Conservation (phyloP, 2,797 vertebrate species). For the Ceyx erithaca region DNA sequence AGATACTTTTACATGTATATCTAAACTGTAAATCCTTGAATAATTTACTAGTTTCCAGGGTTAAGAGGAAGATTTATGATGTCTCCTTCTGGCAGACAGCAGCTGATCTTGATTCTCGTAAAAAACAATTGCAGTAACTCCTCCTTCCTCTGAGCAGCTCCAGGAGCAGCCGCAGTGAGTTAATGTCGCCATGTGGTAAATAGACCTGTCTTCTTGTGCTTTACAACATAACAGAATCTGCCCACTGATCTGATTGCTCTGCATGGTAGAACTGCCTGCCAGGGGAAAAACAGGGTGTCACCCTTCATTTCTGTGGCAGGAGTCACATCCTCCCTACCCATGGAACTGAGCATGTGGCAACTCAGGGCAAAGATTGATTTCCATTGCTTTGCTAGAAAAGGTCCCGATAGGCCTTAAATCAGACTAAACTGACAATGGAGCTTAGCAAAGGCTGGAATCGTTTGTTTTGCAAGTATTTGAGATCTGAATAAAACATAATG, state of each 20-base stretch:
- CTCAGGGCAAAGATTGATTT: neutral
- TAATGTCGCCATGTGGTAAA: neutral
- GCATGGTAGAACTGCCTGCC: neutral
- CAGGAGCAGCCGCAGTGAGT: neutral
- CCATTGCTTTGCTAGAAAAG: conserved; percentile 11
- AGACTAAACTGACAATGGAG: neutral
- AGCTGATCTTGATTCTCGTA: conserved; percentile 39
- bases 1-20: conserved; percentile 12
- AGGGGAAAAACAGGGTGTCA: neutral
- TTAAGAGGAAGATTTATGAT: conserved; percentile 65
- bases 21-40: conserved; percentile 44
- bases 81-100: conserved; percentile 36
- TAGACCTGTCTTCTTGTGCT: neutral
- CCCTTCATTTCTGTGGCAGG: neutral
- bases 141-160: neutral
- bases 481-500: conserved; percentile 62
- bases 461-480: conserved; percentile 60
- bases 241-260: neutral
- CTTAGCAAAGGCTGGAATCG: neutral
- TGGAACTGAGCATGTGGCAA: neutral
- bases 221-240: neutral
- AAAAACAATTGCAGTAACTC: conserved; percentile 18
- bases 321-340: neutral
- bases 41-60: conserved; percentile 59
- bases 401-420: conserved; percentile 21